Conservation (phyloP, 2,888 invertebrate species). For the Sipunculus nudus region DNA sequence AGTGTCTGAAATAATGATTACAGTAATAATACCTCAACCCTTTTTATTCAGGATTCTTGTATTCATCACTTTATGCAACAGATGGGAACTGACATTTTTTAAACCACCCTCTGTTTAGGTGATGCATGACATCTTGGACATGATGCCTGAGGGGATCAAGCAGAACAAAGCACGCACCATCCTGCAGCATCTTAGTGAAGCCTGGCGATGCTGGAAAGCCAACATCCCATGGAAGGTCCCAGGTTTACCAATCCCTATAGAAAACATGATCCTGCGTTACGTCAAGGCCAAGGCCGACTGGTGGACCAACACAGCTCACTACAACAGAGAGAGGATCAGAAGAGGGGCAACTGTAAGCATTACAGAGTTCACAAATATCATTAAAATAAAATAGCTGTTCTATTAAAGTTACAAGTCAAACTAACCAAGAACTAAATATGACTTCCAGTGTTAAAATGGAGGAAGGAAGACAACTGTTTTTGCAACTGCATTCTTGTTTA, state of each 20-base stretch:
- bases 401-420: too few relatives aligned
- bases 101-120: slow-evolving; percentile 59
- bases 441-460: too few relatives aligned
- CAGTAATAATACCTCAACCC: too few relatives aligned
- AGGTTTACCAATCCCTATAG: slow-evolving; percentile 97
- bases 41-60: too few relatives aligned
- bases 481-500: too few relatives aligned
- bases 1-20: too few relatives aligned
- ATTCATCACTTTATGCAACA: too few relatives aligned
- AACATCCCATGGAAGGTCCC: slow-evolving; percentile 99
- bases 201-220: slow-evolving; percentile 99
- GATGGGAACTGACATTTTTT: too few relatives aligned
- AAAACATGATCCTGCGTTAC: slow-evolving; percentile 99
- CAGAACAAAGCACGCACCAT: slow-evolving; percentile 99
- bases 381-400: too few relatives aligned
- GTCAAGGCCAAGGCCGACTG: slow-evolving; percentile 99
- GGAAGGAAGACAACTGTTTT: too few relatives aligned
- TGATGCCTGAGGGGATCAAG: slow-evolving; percentile 99
- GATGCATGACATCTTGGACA: slow-evolving; percentile 97
- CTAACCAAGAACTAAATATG: too few relatives aligned
- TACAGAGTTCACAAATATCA: too few relatives aligned
- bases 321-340: slow-evolving; percentile 97
- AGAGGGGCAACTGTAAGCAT: slow-evolving; percentile 89
- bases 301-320: slow-evolving; percentile 99
- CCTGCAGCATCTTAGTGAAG: slow-evolving; percentile 97